A percentile compares a stretch with the other conserved stretches of the same genome.
phyloP scores from a whole-genome alignment of 37 sponge, comb jelly and placozoan genomes.

The Hexactinellida sp. region DNA sequence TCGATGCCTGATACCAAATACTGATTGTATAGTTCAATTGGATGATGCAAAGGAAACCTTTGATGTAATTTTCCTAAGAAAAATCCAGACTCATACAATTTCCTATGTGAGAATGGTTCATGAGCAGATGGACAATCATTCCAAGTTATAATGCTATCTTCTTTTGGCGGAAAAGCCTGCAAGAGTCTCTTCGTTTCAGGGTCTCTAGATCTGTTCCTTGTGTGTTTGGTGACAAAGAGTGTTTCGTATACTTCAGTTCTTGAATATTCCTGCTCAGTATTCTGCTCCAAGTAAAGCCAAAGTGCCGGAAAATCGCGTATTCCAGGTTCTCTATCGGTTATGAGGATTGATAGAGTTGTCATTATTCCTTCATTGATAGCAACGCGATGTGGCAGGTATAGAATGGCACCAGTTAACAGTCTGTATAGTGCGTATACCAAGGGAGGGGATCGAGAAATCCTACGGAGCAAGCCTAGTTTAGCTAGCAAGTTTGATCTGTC shows the following conservation, averaged over 20 bases:
- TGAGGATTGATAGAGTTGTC: background rate
- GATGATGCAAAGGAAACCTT: background rate
- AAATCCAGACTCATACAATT: background rate
- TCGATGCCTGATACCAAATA: background rate
- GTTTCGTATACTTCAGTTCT: background rate
- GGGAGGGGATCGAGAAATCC: background rate
- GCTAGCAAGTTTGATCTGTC: background rate
- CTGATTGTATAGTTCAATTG: background rate
- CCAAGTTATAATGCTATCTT: background rate
- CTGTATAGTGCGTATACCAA: background rate
- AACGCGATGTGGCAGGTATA: background rate
- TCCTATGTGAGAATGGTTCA: background rate
- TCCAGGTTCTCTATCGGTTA: background rate
- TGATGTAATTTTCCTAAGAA: background rate
- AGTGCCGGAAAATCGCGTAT: background rate
- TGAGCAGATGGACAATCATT: background rate
- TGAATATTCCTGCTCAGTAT: background rate
- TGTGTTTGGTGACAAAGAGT: background rate
- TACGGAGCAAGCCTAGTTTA: background rate
- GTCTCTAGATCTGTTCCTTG: background rate
- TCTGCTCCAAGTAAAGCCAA: background rate
- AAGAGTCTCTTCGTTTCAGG: background rate
- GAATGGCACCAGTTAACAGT: background rate
- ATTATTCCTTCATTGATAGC: conserved; percentile 9
- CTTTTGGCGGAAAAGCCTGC: background rate